These are phyloP conservation scores for Scolanthus callimorphus DNA, from an alignment of 92 coral and sea anemone genomes.

Conservation along the genomic window DNA sequence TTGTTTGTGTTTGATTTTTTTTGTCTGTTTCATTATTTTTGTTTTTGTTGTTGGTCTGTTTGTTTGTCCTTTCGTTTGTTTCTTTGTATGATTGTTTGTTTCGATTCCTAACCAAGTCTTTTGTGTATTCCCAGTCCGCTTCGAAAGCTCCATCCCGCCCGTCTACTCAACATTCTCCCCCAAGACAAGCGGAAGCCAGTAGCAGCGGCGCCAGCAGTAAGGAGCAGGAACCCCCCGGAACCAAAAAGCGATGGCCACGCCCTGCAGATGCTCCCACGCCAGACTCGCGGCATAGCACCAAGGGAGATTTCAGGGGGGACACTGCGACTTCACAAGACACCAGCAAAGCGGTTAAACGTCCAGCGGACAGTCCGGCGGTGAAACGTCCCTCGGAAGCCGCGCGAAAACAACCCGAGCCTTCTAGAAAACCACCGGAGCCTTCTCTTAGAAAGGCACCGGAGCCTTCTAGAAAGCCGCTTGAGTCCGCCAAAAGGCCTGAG, in stretches of 20 bases:
- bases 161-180: constrained; percentile 41
- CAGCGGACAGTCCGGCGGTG: constrained; percentile 22
- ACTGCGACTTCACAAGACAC: constrained; percentile 15
- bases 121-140: constrained; percentile 36
- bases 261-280: constrained; percentile 34
- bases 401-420: no score
- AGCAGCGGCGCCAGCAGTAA: constrained; percentile 29
- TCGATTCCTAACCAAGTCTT: no score
- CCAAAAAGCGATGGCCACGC: constrained; percentile 52
- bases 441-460: neutral
- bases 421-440: no score
- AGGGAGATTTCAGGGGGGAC: constrained; percentile 18
- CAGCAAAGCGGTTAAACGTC: constrained; percentile 66
- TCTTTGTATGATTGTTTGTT: no score
- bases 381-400: neutral
- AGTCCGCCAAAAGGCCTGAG: constrained; percentile 15
- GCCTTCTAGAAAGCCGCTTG: neutral
- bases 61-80: no score
- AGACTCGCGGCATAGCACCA: constrained; percentile 31
- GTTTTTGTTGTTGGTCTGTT: no score
- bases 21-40: no score
- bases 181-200: constrained; percentile 55
- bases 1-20: no score
- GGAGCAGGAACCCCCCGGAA: constrained; percentile 28
- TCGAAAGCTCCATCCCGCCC: constrained; percentile 31